A percentile compares a stretch with the other conserved stretches of the same genome.
phyloP scores from a whole-genome alignment of 1,140 invertebrate genomes.

The Cherax destructor region DNA sequence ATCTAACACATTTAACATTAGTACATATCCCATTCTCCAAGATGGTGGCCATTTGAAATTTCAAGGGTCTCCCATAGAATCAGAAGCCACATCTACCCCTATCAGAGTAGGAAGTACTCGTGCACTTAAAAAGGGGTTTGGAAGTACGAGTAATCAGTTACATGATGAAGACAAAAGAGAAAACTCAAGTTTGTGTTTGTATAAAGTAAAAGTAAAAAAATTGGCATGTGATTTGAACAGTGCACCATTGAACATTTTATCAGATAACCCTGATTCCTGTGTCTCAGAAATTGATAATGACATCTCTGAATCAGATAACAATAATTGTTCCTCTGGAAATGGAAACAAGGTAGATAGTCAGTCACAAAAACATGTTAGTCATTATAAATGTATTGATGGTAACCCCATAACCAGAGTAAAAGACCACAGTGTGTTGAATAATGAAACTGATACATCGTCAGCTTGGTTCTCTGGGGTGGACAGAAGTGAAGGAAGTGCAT shows the following conservation, averaged over 20 bases:
- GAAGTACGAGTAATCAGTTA: not conserved
- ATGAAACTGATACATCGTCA: conserved; percentile 12
- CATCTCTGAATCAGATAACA: conserved; percentile 27
- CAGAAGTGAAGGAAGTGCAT: conserved; percentile 36
- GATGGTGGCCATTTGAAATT: not conserved
- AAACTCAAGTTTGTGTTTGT: conserved; percentile 4
- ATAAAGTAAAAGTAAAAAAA: not conserved
- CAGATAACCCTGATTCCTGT: not conserved
- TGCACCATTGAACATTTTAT: not conserved
- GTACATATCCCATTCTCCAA: conserved; percentile 45
- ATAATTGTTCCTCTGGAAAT: conserved; percentile 31
- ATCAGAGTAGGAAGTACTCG: not conserved
- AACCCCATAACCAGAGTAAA: not conserved
- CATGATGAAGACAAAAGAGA: conserved; percentile 17
- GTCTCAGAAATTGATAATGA: conserved; percentile 26
- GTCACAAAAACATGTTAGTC: not conserved
- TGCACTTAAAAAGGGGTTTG: not conserved
- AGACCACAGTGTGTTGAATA: not conserved
- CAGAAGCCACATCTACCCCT: conserved; percentile 44
- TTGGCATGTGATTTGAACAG: not conserved
- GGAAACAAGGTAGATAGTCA: conserved; percentile 27
- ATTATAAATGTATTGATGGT: not conserved
- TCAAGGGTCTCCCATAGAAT: conserved; percentile 6
- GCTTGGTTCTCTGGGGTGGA: conserved; percentile 42
- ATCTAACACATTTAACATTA: not conserved